phyloP scores from a whole-genome alignment of 1,140 invertebrate species.

The Meteorus sp. region DNA sequence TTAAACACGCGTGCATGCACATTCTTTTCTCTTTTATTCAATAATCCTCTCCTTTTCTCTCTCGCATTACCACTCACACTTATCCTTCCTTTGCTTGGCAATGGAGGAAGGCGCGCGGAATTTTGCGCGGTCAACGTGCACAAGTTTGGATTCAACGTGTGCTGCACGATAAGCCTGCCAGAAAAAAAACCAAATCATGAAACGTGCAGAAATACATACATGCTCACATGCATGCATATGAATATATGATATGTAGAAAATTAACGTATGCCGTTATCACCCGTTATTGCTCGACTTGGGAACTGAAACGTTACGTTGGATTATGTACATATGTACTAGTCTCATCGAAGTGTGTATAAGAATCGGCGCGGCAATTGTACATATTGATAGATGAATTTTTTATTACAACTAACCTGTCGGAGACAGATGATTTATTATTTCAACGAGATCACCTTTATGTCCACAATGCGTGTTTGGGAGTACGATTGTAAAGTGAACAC shows the following conservation, averaged over 20 bases:
- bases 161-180: neutral
- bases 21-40: neutral
- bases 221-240: neutral
- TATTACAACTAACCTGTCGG: conserved; percentile 45
- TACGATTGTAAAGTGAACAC: too few relatives aligned
- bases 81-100: neutral
- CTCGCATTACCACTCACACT: neutral
- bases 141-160: neutral
- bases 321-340: too few relatives aligned
- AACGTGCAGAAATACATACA: neutral
- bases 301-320: too few relatives aligned
- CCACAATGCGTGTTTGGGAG: too few relatives aligned
- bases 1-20: conserved; percentile 11
- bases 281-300: too few relatives aligned
- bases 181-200: neutral
- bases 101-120: conserved; percentile 14
- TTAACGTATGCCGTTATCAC: too few relatives aligned
- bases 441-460: too few relatives aligned
- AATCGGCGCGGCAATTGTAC: neutral
- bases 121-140: conserved; percentile 18
- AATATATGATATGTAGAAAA: neutral
- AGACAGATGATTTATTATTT: conserved; percentile 32
- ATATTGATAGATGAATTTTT: neutral
- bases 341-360: neutral
- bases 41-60: neutral